A percentile compares a stretch with the other conserved stretches of the same genome.
Evolutionary conservation across 1,140 invertebrate species (phyloP).

Genomic region (Hylyphantes graminicola): DNA sequence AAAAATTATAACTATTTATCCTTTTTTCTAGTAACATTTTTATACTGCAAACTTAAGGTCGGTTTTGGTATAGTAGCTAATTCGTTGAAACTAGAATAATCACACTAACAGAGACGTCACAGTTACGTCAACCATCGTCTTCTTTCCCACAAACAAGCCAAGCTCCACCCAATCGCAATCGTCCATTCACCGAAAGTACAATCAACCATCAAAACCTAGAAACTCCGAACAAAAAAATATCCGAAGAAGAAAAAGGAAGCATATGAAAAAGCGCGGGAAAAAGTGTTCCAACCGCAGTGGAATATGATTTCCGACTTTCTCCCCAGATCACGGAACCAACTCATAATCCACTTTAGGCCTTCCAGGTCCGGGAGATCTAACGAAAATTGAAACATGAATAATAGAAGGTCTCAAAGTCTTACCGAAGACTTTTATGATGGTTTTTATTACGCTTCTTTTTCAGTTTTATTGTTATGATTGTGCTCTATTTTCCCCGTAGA

Average conservation of each 20-base stretch:
- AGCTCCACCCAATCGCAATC: not conserved
- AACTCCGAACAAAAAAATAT: no score
- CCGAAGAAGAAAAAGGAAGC: slow-evolving; percentile 1
- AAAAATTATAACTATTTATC: no score
- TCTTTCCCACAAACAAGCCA: no score
- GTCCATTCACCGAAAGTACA: not conserved
- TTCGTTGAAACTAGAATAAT: no score
- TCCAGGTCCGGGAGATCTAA: slow-evolving; percentile 18
- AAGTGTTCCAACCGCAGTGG: not conserved
- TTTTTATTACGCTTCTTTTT: slow-evolving; percentile 54
- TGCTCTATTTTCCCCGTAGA: slow-evolving; percentile 23
- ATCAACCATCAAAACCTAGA: not conserved
- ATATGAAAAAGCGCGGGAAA: not conserved
- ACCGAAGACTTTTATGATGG: slow-evolving; percentile 45
- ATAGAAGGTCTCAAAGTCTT: slow-evolving; percentile 43
- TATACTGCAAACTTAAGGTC: no score
- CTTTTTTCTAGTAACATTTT: no score
- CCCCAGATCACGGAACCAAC: not conserved
- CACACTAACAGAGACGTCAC: no score
- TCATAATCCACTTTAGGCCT: slow-evolving; percentile 38
- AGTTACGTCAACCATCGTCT: no score
- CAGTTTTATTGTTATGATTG: slow-evolving; percentile 49
- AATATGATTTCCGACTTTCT: slow-evolving; percentile 37
- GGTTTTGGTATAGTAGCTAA: no score
- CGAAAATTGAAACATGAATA: slow-evolving; percentile 55